phyloP scores from a whole-genome alignment of 2,113 vertebrate species.

The Daubentonia madagascariensis region DNA sequence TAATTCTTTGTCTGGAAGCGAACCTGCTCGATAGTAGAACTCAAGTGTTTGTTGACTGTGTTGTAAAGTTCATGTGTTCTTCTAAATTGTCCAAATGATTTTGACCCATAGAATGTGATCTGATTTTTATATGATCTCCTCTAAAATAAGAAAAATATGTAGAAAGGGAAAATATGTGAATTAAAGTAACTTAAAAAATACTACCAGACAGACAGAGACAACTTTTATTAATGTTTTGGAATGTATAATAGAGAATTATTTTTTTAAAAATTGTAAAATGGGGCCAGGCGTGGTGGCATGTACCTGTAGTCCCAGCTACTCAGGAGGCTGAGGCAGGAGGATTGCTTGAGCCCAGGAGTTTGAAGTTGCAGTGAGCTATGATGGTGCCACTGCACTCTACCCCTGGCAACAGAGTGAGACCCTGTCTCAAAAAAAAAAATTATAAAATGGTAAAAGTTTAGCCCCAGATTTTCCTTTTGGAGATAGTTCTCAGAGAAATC shows the following conservation, averaged over 20 bases:
- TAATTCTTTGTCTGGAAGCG: background rate
- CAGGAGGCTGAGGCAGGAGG: too few relatives aligned
- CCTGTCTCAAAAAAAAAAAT: background rate
- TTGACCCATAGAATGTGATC: background rate
- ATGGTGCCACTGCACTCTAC: too few relatives aligned
- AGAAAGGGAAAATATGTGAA: conserved; percentile 25
- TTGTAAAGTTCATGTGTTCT: background rate
- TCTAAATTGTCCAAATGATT: background rate
- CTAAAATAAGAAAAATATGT: conserved; percentile 29
- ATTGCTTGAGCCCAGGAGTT: too few relatives aligned
- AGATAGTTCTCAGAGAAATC: background rate
- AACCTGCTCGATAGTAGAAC: background rate
- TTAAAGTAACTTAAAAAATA: conserved; percentile 39
- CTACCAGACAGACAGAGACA: background rate
- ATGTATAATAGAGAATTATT: background rate
- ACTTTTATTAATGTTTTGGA: background rate
- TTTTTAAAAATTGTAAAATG: background rate
- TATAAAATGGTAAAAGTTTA: background rate
- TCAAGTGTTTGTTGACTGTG: background rate
- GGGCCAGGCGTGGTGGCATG: too few relatives aligned
- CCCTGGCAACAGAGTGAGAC: too few relatives aligned
- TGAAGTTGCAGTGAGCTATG: too few relatives aligned
- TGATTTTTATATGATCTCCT: conserved; percentile 1
- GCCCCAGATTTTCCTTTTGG: background rate
- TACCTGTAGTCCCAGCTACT: too few relatives aligned